Base-by-base conservation (phyloP, 2,888 invertebrate species). In the Drosophila paucipuncta region DNA sequence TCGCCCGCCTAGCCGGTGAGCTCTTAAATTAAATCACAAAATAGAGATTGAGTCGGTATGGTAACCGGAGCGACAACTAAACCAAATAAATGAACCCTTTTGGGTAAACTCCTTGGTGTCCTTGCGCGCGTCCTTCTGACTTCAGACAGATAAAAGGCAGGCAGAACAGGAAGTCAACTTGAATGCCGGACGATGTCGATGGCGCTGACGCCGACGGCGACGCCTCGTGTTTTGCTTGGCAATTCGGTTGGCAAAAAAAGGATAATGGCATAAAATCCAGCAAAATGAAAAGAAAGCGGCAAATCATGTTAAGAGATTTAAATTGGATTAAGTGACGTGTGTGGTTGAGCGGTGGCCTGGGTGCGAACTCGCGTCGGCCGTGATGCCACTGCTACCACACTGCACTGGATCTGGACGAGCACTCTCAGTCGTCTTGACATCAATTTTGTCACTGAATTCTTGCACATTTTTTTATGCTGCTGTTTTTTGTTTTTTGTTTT, bases 251-350 rank as follows among this genome's bases (percentile, higher is more conserved):
- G 68, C 83, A 52, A 75, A 52, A 76, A 82, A 85, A 79, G 91
- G 89, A 90, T 85, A 90, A 90, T 85, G 87, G 89, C 82, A 85
- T 83, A 77, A 89, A 89, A 85, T 86, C 91, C 85, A 83, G 76
- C 72, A 89, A 86, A 85, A 90, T 89, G 91, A 90, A 91, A 91
- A 86, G 84, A 91, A 84, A 91, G 83, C 82, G 88, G 88, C 89
- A 91, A 89, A 89, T 89, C 91, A 91, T 91, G 91, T 89, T 91
- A 89, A 91, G 90, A 91, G 89, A 87, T 91, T 89, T 91, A 89
- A 89, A 91, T 89, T 89, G 91, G 90, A 91, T 91, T 91, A 91
- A 87, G 76, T 74, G 76, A 76, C 87, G 82, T 83, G 81, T 80
- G 74, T 71, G 5, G 49, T 37, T 43, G 50, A 28, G 54, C 55